phyloP scores from a whole-genome alignment of 2,888 invertebrate species.

The Harpagoxenus sublaevis region DNA sequence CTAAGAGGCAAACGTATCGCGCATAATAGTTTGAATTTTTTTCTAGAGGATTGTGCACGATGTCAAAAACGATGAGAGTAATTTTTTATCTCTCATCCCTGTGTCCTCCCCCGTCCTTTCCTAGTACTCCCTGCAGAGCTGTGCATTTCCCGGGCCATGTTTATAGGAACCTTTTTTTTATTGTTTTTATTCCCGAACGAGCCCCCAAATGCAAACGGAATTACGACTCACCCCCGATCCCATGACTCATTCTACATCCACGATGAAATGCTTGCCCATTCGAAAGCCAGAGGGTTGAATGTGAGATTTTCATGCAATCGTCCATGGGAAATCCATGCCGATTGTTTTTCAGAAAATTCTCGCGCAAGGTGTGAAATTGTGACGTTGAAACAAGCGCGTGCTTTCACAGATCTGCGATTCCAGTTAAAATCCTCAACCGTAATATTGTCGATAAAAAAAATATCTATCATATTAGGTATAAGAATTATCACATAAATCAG shows the following conservation, averaged over 20 bases:
- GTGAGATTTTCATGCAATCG: constrained; percentile 53
- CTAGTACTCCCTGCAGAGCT: constrained; percentile 35
- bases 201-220: constrained; percentile 56
- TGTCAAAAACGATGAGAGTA: constrained; percentile 38
- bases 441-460: constrained; percentile 38
- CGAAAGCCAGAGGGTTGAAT: constrained; percentile 49
- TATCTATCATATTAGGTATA: background rate
- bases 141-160: constrained; percentile 46
- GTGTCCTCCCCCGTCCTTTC: background rate
- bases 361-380: constrained; percentile 48
- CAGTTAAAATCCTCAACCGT: constrained; percentile 34
- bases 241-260: constrained; percentile 55
- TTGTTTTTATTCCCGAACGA: constrained; percentile 51
- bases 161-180: constrained; percentile 50
- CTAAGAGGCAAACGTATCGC: constrained; percentile 46
- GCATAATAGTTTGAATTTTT: constrained; percentile 45
- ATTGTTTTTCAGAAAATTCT: constrained; percentile 51
- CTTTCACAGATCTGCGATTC: constrained; percentile 27
- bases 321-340: constrained; percentile 43
- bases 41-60: constrained; percentile 27
- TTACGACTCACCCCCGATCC: constrained; percentile 55
- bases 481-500: constrained; percentile 33
- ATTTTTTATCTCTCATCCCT: constrained; percentile 45
- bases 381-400: constrained; percentile 26
- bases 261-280: constrained; percentile 51